A percentile compares a stretch with the other conserved stretches of the same genome.
Conservation (phyloP, 2,113 vertebrate genomes). For the Rallus limicola region DNA sequence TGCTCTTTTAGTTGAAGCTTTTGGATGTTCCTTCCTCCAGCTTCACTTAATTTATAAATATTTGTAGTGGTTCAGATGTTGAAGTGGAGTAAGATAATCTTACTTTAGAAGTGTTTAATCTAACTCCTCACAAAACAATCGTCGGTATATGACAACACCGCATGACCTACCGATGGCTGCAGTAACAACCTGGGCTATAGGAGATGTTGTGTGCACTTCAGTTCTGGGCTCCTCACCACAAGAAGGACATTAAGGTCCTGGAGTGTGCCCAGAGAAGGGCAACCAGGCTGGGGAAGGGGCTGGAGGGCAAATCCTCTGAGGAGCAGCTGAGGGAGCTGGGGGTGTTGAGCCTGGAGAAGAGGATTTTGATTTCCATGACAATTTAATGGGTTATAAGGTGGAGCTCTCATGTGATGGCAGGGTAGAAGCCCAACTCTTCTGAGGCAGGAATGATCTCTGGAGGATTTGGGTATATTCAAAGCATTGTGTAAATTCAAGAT, state of each 20-base stretch:
- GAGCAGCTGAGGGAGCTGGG: too few species aligned
- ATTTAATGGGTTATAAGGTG: background rate
- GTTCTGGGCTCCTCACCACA: too few species aligned
- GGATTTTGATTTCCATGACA: background rate
- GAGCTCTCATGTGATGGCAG: background rate
- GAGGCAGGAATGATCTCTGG: background rate
- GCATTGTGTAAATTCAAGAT: background rate
- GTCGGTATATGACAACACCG: background rate
- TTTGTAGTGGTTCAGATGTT: constrained; percentile 6
- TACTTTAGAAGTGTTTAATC: background rate
- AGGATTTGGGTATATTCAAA: background rate
- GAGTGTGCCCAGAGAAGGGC: too few species aligned
- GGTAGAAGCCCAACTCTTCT: background rate
- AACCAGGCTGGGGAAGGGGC: too few species aligned
- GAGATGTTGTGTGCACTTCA: background rate
- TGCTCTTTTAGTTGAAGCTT: background rate
- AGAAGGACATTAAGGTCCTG: too few species aligned
- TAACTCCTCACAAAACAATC: background rate
- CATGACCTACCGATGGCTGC: background rate
- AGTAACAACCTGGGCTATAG: background rate
- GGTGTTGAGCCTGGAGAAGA: too few species aligned
- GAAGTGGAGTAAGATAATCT: background rate
- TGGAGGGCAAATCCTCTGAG: too few species aligned
- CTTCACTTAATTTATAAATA: background rate
- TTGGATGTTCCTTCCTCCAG: background rate